These are phyloP conservation scores for Linurgus olivaceus DNA, from an alignment of 2,797 vertebrate species.

Conservation along the genomic window DNA sequence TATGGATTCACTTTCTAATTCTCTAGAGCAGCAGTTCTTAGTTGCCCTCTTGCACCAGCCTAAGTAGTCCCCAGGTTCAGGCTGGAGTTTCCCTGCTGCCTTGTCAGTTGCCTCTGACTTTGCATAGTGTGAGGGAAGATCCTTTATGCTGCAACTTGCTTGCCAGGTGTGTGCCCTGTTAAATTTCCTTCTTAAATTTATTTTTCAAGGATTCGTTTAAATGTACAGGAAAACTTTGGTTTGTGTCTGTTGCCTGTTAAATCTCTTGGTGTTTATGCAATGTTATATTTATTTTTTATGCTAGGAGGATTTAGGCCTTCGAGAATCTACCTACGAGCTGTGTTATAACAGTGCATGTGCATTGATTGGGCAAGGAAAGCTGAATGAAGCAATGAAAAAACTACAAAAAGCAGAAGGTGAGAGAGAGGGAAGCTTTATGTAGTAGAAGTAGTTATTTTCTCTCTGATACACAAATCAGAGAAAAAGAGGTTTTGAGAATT, in stretches of 20 bases:
- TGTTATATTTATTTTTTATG: background rate
- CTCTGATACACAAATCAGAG: background rate
- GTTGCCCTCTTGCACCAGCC: background rate
- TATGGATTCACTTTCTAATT: background rate
- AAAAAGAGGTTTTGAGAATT: background rate
- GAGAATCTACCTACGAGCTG: constrained; percentile 92
- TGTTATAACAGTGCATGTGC: constrained; percentile 94
- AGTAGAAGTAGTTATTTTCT: background rate
- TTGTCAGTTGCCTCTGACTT: background rate
- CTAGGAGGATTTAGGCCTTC: constrained; percentile 91
- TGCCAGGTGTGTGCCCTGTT: background rate
- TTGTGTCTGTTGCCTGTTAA: background rate
- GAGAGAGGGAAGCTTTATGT: background rate
- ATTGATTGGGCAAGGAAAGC: constrained; percentile 89
- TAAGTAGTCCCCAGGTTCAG: background rate
- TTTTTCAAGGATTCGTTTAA: background rate
- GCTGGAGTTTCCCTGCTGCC: background rate
- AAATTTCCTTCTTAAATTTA: background rate
- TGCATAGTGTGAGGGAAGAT: background rate
- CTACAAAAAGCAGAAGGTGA: constrained; percentile 90
- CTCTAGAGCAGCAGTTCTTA: background rate
- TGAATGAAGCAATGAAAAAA: constrained; percentile 88
- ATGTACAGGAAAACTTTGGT: background rate
- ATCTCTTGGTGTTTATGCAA: background rate
- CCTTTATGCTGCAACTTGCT: background rate